Conservation (phyloP, 1,140 invertebrate genomes). For the Bombyx mandarina region DNA sequence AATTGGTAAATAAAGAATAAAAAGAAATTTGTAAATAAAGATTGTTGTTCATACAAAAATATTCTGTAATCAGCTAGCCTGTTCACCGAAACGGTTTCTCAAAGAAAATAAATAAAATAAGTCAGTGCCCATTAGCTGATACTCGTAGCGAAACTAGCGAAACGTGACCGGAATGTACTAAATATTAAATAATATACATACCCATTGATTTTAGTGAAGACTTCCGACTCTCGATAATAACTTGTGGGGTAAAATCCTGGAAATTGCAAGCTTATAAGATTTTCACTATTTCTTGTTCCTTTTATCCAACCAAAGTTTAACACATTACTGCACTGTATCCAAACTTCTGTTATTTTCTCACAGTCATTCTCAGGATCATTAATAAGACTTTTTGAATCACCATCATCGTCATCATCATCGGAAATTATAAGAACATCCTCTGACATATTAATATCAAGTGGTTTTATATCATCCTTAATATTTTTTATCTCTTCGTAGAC, state of each 20-base stretch:
- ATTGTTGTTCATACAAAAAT: too few species aligned
- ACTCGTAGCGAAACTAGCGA: too few species aligned
- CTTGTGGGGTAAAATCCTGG: constrained; percentile 46
- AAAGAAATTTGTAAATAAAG: too few species aligned
- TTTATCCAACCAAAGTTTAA: constrained; percentile 37
- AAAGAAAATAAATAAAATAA: too few species aligned
- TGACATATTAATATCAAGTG: too few species aligned
- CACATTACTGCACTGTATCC: constrained; percentile 37
- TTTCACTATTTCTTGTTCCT: constrained; percentile 25
- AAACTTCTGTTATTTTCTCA: constrained; percentile 20
- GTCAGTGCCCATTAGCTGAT: too few species aligned
- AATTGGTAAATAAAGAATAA: too few species aligned
- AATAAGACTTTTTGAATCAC: too few species aligned
- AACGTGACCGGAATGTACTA: too few species aligned
- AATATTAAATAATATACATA: constrained; percentile 32
- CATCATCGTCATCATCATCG: constrained; percentile 36
- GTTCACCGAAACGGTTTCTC: too few species aligned
- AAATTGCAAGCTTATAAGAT: constrained; percentile 46
- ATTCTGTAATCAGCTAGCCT: too few species aligned
- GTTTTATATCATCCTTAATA: too few species aligned
- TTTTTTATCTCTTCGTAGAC: not conserved
- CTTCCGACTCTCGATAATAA: constrained; percentile 40
- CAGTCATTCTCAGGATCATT: not conserved
- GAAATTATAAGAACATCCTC: constrained; percentile 39
- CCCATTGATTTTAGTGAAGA: constrained; percentile 46